These are phyloP conservation scores for Dendronephthya gigantea DNA, from an alignment of 64 coral and sea anemone genomes.

Conservation along the genomic window DNA sequence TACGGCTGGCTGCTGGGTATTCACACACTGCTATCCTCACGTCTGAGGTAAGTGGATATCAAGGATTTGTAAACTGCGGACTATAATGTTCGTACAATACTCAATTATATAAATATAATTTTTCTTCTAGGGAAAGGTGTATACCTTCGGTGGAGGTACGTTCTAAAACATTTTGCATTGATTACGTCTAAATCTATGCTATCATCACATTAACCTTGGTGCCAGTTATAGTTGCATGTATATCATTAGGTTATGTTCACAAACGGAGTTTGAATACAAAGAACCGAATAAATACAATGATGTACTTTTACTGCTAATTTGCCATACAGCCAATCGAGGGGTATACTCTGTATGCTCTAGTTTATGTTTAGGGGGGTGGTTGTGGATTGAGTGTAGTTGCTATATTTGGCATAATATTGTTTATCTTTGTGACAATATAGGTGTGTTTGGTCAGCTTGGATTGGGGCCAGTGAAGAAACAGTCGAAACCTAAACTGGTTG, in stretches of 20 bases:
- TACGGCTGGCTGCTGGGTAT: constrained; percentile 77
- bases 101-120: not conserved
- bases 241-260: too few relatives aligned
- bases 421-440: too few relatives aligned
- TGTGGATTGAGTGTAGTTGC: too few relatives aligned
- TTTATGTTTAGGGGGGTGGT: too few relatives aligned
- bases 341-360: not conserved
- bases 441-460: constrained; percentile 74
- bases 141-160: constrained; percentile 89
- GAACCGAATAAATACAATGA: too few relatives aligned
- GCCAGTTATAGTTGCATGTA: not conserved
- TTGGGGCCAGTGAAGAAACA: constrained; percentile 67
- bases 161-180: not conserved
- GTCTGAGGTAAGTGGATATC: constrained; percentile 37
- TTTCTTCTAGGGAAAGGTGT: constrained; percentile 60
- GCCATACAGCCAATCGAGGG: too few relatives aligned
- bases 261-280: too few relatives aligned
- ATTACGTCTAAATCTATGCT: too few relatives aligned
- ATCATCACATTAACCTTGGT: too few relatives aligned
- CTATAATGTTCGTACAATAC: too few relatives aligned
- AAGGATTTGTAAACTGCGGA: not conserved
- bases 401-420: too few relatives aligned
- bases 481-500: constrained; percentile 43
- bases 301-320: too few relatives aligned
- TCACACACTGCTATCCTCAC: constrained; percentile 67